phyloP scores from a whole-genome alignment of 1,140 invertebrate species.

The Chelonus insularis region DNA sequence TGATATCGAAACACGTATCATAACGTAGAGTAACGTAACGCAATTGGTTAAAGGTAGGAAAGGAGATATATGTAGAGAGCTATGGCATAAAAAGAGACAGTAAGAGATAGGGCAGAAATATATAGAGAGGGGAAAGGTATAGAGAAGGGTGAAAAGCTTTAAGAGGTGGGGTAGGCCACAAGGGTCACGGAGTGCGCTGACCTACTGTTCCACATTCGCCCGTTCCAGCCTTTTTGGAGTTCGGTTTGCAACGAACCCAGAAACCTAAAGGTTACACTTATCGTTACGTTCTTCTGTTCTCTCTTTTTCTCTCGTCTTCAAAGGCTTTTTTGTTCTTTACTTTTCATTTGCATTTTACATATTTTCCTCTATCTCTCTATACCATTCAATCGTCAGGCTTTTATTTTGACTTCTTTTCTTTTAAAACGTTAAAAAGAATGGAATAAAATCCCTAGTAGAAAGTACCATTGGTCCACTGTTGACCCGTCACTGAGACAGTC shows the following conservation, averaged over 20 bases:
- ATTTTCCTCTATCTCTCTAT: too few relatives aligned
- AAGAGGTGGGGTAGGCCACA: conserved; percentile 46
- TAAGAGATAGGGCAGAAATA: conserved; percentile 2
- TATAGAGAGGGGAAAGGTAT: conserved; percentile 23
- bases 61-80: conserved; percentile 13
- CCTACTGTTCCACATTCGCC: conserved; percentile 58
- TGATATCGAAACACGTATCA: conserved; percentile 23
- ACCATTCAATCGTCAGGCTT: too few relatives aligned
- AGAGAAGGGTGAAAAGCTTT: conserved; percentile 2
- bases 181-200: conserved; percentile 58
- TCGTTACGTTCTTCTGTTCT: conserved; percentile 6
- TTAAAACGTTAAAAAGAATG: too few relatives aligned
- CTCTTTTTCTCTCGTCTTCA: neutral
- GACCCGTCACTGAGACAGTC: too few relatives aligned
- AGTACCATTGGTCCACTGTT: too few relatives aligned
- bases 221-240: conserved; percentile 52
- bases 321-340: neutral
- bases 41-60: conserved; percentile 34
- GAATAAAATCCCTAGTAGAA: too few relatives aligned
- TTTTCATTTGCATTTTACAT: neutral
- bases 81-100: conserved; percentile 5
- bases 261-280: conserved; percentile 36
- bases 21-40: conserved; percentile 36
- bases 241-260: conserved; percentile 43
- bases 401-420: neutral